Evolutionary conservation across 2,888 invertebrate genomes (phyloP).

Genomic region (Horisme vitalbata): DNA sequence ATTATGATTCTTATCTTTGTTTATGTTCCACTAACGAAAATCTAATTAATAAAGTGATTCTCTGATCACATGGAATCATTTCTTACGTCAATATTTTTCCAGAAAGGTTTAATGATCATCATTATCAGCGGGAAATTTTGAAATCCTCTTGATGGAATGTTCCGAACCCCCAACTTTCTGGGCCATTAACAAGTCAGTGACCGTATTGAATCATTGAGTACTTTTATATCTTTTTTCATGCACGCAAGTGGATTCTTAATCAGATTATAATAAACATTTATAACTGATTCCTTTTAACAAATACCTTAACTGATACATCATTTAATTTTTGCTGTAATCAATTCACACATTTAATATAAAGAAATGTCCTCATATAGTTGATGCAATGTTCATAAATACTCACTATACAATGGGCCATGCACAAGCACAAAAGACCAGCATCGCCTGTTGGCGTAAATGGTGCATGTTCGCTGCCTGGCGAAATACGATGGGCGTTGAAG

Average conservation of each 20-base stretch:
- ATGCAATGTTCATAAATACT: too few species aligned
- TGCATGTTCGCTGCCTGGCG: too few species aligned
- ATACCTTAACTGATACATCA: too few species aligned
- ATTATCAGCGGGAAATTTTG: neutral
- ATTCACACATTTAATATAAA: neutral
- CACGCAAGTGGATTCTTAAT: neutral
- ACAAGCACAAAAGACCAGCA: too few species aligned
- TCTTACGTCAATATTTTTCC: constrained; percentile 18
- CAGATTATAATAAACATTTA: neutral
- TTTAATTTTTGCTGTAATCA: neutral
- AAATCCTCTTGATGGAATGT: neutral
- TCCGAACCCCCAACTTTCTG: constrained; percentile 2
- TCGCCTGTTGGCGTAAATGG: too few species aligned
- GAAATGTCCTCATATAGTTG: neutral
- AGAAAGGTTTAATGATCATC: constrained; percentile 5
- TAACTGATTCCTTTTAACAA: neutral
- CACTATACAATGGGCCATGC: too few species aligned
- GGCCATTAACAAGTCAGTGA: constrained; percentile 5
- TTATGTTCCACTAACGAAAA: constrained; percentile 19
- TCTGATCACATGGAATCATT: constrained; percentile 13
- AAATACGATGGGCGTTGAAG: too few species aligned
- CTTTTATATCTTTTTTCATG: neutral
- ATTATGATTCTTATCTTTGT: constrained; percentile 10
- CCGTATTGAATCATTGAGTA: constrained; percentile 1
- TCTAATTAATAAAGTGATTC: constrained; percentile 13